Evolutionary conservation across 2,888 invertebrate species (phyloP).

Genomic region (Zygothrica quintamaculata): DNA sequence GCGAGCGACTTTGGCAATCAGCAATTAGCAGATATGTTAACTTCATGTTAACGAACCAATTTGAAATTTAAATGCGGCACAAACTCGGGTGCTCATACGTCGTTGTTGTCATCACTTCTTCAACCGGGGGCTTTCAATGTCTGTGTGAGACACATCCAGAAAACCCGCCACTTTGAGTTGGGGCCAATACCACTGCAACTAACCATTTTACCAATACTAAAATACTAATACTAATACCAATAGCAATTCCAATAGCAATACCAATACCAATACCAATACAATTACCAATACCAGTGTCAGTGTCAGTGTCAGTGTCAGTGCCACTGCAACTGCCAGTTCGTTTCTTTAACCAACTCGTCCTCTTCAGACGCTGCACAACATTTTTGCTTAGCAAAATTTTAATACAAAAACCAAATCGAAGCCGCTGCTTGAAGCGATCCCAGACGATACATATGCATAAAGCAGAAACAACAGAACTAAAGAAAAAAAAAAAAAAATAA

Average conservation of each 20-base stretch:
- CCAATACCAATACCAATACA: background rate
- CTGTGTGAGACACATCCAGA: conserved; percentile 47
- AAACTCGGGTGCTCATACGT: conserved; percentile 76
- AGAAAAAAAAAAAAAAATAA: conserved; percentile 36
- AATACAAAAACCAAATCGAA: conserved; percentile 71
- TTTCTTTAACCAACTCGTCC: background rate
- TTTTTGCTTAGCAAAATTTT: conserved; percentile 75
- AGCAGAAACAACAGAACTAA: conserved; percentile 44
- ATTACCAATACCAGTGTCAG: background rate
- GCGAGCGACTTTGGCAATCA: conserved; percentile 79
- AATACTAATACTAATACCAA: background rate
- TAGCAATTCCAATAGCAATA: no score
- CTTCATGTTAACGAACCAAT: conserved; percentile 81
- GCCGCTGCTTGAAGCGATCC: conserved; percentile 66
- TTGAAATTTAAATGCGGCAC: conserved; percentile 80
- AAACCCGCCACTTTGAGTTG: conserved; percentile 35
- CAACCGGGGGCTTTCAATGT: conserved; percentile 68
- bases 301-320: conserved; percentile 1
- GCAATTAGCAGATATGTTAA: conserved; percentile 81
- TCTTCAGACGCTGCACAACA: conserved; percentile 24
- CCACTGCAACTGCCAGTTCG: background rate
- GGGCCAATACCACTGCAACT: conserved; percentile 20
- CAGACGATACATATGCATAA: conserved; percentile 75
- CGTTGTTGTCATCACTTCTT: conserved; percentile 77
- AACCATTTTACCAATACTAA: conserved; percentile 18